Percentiles rank a stretch among this genome's conserved stretches.
Conservation (phyloP, 2,888 invertebrate genomes). For the Barypeithes pellucidus region DNA sequence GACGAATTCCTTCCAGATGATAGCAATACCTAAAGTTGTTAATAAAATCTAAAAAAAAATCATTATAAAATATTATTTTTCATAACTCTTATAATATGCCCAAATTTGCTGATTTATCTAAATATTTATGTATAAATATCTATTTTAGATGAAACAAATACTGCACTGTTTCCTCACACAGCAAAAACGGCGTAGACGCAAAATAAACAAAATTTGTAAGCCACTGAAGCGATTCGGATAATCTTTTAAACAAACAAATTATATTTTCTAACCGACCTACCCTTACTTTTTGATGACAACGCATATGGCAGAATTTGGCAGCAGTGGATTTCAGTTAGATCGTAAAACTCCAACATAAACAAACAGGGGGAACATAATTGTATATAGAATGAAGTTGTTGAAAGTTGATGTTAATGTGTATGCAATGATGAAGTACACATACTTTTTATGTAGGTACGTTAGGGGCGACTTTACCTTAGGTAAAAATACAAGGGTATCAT, state of each 20-base stretch:
- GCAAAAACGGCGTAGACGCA: constrained; percentile 16
- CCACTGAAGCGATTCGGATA: constrained; percentile 29
- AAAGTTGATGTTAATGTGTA: constrained; percentile 6
- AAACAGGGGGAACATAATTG: constrained; percentile 17
- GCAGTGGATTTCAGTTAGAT: constrained; percentile 20
- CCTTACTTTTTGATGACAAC: constrained; percentile 43
- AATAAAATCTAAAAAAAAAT: too few species aligned
- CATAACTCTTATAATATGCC: too few species aligned
- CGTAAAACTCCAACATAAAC: constrained; percentile 28
- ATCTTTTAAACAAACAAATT: constrained; percentile 46
- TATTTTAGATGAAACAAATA: neutral
- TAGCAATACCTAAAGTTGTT: too few species aligned
- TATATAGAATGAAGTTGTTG: constrained; percentile 24
- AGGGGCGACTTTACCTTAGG: too few species aligned
- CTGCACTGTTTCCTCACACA: neutral
- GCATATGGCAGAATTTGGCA: constrained; percentile 29
- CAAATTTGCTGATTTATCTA: neutral
- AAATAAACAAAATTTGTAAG: constrained; percentile 39
- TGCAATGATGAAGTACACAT: constrained; percentile 12
- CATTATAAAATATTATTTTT: too few species aligned
- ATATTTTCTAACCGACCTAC: constrained; percentile 45
- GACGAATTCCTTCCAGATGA: too few species aligned
- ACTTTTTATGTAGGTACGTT: constrained; percentile 2
- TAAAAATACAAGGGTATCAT: too few species aligned
- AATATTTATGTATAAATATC: neutral